phyloP scores from a whole-genome alignment of 2,113 vertebrate species.

The Scopus umbretta region DNA sequence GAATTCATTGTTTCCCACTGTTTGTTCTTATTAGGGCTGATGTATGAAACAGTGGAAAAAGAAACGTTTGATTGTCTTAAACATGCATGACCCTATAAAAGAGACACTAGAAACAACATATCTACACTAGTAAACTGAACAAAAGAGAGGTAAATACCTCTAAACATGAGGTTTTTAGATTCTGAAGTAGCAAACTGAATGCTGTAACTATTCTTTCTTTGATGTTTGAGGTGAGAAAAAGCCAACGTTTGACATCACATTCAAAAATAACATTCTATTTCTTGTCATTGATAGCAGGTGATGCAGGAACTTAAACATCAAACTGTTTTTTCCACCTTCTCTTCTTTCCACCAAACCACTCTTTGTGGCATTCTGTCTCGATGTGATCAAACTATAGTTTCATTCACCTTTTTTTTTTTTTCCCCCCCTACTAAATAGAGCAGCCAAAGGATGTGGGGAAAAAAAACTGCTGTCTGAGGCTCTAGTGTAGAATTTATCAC shows the following conservation, averaged over 20 bases:
- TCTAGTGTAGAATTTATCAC: background rate
- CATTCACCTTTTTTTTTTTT: background rate
- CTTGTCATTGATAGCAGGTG: background rate
- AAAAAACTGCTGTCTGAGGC: background rate
- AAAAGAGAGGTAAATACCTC: background rate
- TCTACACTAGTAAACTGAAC: background rate
- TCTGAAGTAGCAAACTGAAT: background rate
- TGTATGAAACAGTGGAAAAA: background rate
- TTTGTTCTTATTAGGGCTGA: background rate
- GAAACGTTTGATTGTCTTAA: background rate
- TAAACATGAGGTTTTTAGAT: background rate
- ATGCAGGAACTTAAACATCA: background rate
- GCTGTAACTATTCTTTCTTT: background rate
- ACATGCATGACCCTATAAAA: background rate
- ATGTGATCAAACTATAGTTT: background rate
- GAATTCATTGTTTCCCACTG: background rate
- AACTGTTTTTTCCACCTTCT: background rate
- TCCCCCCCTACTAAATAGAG: background rate
- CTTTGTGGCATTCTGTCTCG: background rate
- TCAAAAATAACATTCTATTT: background rate
- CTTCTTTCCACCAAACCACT: background rate
- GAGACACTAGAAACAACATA: background rate
- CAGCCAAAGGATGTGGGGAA: background rate
- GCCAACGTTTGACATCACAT: accelerated
- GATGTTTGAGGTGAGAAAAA: background rate